Evolutionary conservation across 2,888 invertebrate species (phyloP).

Genomic region (Nezara viridula): DNA sequence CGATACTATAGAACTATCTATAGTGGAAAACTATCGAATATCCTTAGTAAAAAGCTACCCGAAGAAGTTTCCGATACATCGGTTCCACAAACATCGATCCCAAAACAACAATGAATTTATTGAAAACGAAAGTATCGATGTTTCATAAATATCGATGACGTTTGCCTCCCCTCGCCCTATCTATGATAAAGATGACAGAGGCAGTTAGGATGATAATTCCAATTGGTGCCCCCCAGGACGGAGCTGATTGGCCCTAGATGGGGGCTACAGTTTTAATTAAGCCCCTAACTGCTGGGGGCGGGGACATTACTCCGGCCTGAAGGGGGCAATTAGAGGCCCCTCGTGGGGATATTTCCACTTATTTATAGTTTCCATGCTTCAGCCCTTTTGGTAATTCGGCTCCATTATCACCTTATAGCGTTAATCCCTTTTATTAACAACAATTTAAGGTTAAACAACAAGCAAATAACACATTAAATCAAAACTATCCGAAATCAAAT

Average conservation of each 20-base stretch:
- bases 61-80: too few species aligned
- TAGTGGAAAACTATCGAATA: too few species aligned
- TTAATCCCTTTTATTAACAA: slow-evolving; percentile 12
- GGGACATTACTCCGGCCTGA: not conserved
- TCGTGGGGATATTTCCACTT: not conserved
- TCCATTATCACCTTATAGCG: slow-evolving; percentile 4
- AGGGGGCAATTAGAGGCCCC: not conserved
- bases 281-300: slow-evolving; percentile 1
- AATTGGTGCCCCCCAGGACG: not conserved
- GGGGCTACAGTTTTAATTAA: slow-evolving; percentile 44
- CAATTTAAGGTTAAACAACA: too few species aligned
- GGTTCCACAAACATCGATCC: too few species aligned
- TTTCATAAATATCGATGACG: not conserved
- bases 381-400: not conserved
- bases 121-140: too few species aligned
- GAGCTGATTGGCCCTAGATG: not conserved
- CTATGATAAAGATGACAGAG: not conserved
- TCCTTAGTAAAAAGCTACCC: too few species aligned
- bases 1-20: too few species aligned
- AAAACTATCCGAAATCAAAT: too few species aligned
- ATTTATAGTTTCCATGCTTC: slow-evolving; percentile 5
- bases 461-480: too few species aligned
- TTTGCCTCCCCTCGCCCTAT: not conserved
- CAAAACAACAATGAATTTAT: too few species aligned
- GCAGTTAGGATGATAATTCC: not conserved